Conservation (phyloP, 2,888 invertebrate species). For the Atethmia centrago region DNA sequence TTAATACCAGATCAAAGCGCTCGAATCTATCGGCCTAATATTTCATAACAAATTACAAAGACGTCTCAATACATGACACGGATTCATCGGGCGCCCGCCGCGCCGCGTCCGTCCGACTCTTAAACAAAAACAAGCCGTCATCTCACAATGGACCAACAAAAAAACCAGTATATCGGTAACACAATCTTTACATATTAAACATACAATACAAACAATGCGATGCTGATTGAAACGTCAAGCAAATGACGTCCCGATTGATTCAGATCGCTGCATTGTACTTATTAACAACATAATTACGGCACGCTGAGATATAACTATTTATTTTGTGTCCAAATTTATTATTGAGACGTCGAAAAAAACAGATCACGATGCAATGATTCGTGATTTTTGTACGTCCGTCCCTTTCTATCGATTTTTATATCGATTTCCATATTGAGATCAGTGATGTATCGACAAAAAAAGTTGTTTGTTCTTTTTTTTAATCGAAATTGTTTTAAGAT, state of each 20-base stretch:
- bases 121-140: constrained; percentile 81
- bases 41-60: constrained; percentile 83
- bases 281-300: constrained; percentile 89
- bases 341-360: constrained; percentile 84
- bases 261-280: constrained; percentile 85
- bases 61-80: constrained; percentile 80
- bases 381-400: constrained; percentile 76
- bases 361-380: constrained; percentile 85
- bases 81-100: constrained; percentile 73
- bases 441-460: constrained; percentile 67
- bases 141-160: constrained; percentile 80
- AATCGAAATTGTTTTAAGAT: constrained; percentile 71
- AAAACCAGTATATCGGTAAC: constrained; percentile 89
- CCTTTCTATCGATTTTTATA: constrained; percentile 77
- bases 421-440: constrained; percentile 82
- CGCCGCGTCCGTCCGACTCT: constrained; percentile 68
- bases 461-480: constrained; percentile 74
- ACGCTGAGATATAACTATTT: constrained; percentile 88
- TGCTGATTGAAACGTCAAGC: constrained; percentile 90
- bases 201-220: constrained; percentile 89
- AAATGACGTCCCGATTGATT: constrained; percentile 88
- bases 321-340: constrained; percentile 88
- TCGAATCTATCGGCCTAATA: constrained; percentile 76
- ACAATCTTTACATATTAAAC: constrained; percentile 89
- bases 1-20: constrained; percentile 60